phyloP scores from a whole-genome alignment of 2,888 invertebrate species.

The Metalampra italica region DNA sequence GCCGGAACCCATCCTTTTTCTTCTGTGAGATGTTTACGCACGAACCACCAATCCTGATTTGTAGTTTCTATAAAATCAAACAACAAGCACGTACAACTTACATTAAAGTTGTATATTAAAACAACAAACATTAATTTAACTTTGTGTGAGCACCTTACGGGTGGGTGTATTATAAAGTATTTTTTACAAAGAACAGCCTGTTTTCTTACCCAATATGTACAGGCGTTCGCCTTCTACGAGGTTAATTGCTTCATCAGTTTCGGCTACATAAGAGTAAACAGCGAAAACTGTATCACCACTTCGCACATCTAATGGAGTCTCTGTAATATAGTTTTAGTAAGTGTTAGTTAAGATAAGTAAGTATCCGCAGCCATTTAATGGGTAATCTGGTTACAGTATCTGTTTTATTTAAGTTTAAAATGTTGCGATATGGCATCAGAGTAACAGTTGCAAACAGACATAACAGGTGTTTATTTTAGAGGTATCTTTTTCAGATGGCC shows the following conservation, averaged over 20 bases:
- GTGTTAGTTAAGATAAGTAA: no score
- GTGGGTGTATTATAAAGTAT: neutral
- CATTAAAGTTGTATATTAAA: no score
- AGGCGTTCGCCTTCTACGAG: constrained; percentile 94
- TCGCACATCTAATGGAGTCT: constrained; percentile 73
- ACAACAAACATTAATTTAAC: no score
- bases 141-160: neutral
- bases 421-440: no score
- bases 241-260: constrained; percentile 92
- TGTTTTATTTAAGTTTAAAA: no score
- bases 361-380: no score
- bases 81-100: no score
- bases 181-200: no score
- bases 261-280: constrained; percentile 90
- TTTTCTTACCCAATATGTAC: constrained; percentile 83
- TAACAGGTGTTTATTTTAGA: no score
- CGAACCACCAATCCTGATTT: constrained; percentile 95
- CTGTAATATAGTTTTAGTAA: constrained; percentile 28
- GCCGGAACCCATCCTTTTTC: constrained; percentile 97
- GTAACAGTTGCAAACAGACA: no score
- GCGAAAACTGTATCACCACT: constrained; percentile 90
- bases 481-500: no score
- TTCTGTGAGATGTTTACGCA: constrained; percentile 91
- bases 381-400: no score
- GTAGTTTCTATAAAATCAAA: constrained; percentile 80